Conservation (phyloP, 2,888 invertebrate species). For the Meandrusa payeni region DNA sequence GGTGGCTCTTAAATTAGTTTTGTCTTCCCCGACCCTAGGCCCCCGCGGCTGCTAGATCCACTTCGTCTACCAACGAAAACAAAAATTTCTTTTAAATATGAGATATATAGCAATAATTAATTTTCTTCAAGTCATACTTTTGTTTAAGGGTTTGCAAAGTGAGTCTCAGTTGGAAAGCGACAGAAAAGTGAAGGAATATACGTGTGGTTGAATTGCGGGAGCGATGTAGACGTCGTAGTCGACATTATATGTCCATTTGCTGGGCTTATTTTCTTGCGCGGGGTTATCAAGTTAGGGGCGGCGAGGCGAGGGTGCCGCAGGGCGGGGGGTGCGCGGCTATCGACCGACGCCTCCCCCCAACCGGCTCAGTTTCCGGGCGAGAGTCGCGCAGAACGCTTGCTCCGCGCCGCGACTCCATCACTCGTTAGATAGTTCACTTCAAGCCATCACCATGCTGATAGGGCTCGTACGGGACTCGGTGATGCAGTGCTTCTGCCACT, state of each 20-base stretch:
- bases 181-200: neutral
- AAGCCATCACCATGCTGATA: conserved; percentile 87
- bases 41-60: conserved; percentile 49
- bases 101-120: no score
- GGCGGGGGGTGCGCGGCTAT: conserved; percentile 74
- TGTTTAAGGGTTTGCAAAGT: no score
- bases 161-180: neutral
- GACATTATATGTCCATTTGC: conserved; percentile 77
- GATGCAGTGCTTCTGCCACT: conserved; percentile 96
- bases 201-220: conserved; percentile 27
- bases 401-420: conserved; percentile 72
- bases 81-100: no score
- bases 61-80: no score
- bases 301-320: conserved; percentile 54
- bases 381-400: conserved; percentile 83
- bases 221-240: conserved; percentile 56
- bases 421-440: conserved; percentile 73
- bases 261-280: conserved; percentile 76
- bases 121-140: no score
- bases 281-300: conserved; percentile 78
- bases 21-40: conserved; percentile 48
- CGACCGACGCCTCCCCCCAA: conserved; percentile 82
- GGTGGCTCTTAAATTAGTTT: conserved; percentile 68
- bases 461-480: conserved; percentile 94
- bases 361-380: conserved; percentile 80